Evolutionary conservation across 92 coral and sea anemone genomes (phyloP).

Genomic region (Epizoanthus ramosus): DNA sequence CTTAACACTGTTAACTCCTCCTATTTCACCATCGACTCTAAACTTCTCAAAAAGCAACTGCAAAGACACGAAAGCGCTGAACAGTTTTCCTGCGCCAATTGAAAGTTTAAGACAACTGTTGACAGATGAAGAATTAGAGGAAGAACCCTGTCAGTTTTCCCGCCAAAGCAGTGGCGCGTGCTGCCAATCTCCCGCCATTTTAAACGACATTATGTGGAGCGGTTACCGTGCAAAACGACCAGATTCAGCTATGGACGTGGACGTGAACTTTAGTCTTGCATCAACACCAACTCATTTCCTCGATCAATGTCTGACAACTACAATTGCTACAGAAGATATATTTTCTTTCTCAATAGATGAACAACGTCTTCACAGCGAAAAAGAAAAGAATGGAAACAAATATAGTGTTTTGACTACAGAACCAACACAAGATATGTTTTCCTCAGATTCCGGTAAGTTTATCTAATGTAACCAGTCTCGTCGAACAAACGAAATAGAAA

Average conservation of each 20-base stretch:
- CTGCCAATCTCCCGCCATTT: slow-evolving; percentile 67
- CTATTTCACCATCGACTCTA: slow-evolving; percentile 57
- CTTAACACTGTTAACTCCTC: slow-evolving; percentile 70
- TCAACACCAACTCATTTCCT: slow-evolving; percentile 61
- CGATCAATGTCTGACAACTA: slow-evolving; percentile 55
- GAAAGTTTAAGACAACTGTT: slow-evolving; percentile 32
- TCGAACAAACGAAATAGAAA: too few relatives aligned
- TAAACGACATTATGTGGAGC: slow-evolving; percentile 92
- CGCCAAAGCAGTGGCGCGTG: slow-evolving; percentile 50
- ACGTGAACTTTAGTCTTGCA: slow-evolving; percentile 60
- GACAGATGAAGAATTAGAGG: slow-evolving; percentile 55
- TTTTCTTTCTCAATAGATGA: slow-evolving; percentile 53
- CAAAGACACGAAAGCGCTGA: neutral
- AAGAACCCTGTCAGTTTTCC: slow-evolving; percentile 49
- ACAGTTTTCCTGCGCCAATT: neutral
- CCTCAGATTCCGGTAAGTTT: slow-evolving; percentile 27
- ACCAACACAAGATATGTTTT: neutral
- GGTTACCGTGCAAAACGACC: slow-evolving; percentile 75
- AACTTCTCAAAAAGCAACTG: neutral
- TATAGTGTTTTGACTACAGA: slow-evolving; percentile 20
- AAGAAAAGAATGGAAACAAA: neutral
- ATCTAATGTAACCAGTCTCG: neutral
- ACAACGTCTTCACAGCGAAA: neutral
- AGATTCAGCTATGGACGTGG: slow-evolving; percentile 80
- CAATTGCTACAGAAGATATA: slow-evolving; percentile 61